Percentiles rank a stretch among this genome's conserved stretches.
These are phyloP conservation scores for Cettia cetti DNA, from an alignment of 2,113 vertebrate genomes.

Conservation along the genomic window DNA sequence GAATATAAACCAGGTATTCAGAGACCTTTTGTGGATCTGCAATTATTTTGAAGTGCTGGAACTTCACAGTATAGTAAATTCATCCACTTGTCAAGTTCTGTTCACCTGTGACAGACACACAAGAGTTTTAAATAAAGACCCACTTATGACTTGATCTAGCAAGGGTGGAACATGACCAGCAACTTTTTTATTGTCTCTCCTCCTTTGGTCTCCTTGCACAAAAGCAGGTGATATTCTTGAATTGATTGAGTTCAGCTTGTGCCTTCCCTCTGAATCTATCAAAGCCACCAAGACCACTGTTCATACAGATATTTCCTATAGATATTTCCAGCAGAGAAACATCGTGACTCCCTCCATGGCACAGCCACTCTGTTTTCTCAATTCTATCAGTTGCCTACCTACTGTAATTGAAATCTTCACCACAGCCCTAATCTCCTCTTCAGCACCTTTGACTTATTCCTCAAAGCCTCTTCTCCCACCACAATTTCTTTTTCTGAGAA, in stretches of 20 bases:
- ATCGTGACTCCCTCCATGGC: neutral
- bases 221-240: neutral
- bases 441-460: neutral
- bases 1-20: neutral
- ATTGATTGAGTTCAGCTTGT: neutral
- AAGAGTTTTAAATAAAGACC: neutral
- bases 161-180: neutral
- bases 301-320: neutral
- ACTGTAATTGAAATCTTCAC: neutral
- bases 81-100: neutral
- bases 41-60: neutral
- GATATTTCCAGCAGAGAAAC: neutral
- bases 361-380: neutral
- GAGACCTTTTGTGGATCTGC: neutral
- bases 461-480: neutral
- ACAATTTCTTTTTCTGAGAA: neutral
- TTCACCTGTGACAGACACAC: neutral
- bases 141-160: neutral
- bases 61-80: neutral
- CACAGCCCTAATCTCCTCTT: neutral
- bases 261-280: neutral
- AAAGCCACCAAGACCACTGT: neutral
- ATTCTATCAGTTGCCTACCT: neutral
- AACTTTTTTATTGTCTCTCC: neutral
- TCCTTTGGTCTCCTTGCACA: neutral